A percentile compares a stretch with the other conserved stretches of the same genome.
These are phyloP conservation scores for Columbina picui DNA, from an alignment of 2,113 vertebrate genomes.

Conservation along the genomic window DNA sequence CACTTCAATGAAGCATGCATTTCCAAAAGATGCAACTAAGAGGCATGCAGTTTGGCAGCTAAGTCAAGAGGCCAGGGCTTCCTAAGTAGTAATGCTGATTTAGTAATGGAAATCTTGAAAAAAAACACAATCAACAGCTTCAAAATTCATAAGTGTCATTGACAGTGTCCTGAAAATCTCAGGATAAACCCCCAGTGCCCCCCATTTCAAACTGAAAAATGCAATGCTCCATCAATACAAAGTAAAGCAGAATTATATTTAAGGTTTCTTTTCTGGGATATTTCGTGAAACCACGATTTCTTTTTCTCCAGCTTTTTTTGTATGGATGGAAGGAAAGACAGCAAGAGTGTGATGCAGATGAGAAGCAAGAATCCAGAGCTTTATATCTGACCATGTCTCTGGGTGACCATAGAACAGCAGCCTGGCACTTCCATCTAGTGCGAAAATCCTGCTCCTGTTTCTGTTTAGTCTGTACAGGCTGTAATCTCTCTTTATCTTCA, in stretches of 20 bases:
- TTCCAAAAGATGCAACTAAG: slow-evolving; percentile 70
- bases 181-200: neutral
- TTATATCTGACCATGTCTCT: neutral
- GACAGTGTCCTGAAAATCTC: neutral
- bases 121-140: slow-evolving; percentile 5
- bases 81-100: slow-evolving; percentile 17
- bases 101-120: neutral
- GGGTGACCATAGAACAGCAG: neutral
- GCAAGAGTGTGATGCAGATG: neutral
- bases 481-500: neutral
- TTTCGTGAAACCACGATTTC: neutral
- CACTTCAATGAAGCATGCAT: slow-evolving; percentile 74
- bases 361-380: neutral
- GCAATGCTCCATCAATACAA: neutral
- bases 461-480: neutral
- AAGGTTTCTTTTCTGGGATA: neutral
- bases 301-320: neutral
- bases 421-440: neutral
- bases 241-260: neutral
- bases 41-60: slow-evolving; percentile 46
- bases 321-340: neutral
- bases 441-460: neutral
- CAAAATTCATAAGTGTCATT: neutral
- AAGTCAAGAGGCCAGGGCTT: slow-evolving; percentile 19
- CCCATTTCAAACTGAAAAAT: neutral